phyloP scores from a whole-genome alignment of 2,888 invertebrate genomes.

The Cantharis flavilabris region DNA sequence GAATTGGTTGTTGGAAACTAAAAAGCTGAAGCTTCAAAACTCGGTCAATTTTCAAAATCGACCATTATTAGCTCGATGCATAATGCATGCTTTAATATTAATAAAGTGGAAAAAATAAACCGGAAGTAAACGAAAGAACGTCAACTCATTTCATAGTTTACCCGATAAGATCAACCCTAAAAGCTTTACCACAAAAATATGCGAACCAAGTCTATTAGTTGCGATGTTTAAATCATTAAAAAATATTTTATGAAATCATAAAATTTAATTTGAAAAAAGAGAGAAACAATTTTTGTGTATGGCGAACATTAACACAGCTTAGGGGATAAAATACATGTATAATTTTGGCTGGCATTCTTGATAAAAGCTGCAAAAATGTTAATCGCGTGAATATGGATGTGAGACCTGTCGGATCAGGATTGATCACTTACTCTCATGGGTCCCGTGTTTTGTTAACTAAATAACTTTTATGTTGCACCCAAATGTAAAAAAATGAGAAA shows the following conservation, averaged over 20 bases:
- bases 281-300: neutral
- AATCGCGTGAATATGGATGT: constrained; percentile 39
- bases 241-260: neutral
- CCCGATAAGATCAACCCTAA: constrained; percentile 13
- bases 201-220: neutral
- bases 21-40: neutral
- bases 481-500: constrained; percentile 21
- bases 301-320: constrained; percentile 27
- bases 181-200: neutral
- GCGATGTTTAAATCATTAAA: neutral
- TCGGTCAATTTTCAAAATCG: neutral
- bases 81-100: constrained; percentile 15
- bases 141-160: constrained; percentile 15
- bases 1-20: neutral
- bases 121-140: constrained; percentile 17
- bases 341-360: constrained; percentile 29
- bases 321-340: constrained; percentile 25
- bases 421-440: constrained; percentile 36
- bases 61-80: constrained; percentile 18
- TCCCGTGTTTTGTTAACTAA: constrained; percentile 33
- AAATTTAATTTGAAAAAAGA: neutral
- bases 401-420: constrained; percentile 37
- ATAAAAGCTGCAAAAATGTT: constrained; percentile 37
- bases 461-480: constrained; percentile 30
- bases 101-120: constrained; percentile 20